These are phyloP conservation scores for Polypterus bichir DNA, from an alignment of 2,113 vertebrate species.

Conservation along the genomic window DNA sequence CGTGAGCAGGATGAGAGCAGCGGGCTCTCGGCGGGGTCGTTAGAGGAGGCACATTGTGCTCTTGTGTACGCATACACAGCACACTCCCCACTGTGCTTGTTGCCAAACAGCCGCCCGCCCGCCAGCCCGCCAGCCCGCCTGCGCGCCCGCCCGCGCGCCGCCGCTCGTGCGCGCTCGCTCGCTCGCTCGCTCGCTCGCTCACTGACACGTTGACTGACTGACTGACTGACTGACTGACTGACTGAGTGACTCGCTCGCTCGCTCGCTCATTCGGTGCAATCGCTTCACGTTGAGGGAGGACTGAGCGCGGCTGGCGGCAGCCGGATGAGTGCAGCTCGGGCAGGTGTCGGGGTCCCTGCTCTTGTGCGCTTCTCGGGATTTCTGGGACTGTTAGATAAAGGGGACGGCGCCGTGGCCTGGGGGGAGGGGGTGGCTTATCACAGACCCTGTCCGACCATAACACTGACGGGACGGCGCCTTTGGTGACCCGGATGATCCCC, in stretches of 20 bases:
- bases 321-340: conserved; percentile 57
- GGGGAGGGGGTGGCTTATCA: no score
- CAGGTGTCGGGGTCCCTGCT: conserved; percentile 39
- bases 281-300: conserved; percentile 50
- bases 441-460: no score
- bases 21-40: conserved; percentile 33
- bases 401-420: no score
- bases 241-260: no score
- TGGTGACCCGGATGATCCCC: no score
- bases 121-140: neutral
- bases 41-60: conserved; percentile 34
- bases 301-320: conserved; percentile 52
- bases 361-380: no score
- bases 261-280: conserved; percentile 32
- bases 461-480: no score
- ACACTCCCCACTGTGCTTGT: conserved; percentile 47
- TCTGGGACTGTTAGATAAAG: no score
- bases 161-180: neutral
- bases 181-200: no score
- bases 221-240: no score
- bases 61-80: conserved; percentile 44
- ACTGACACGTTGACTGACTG: no score
- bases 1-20: conserved; percentile 31
- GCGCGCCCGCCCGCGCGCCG: neutral
- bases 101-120: conserved; percentile 44